Evolutionary conservation across 2,888 invertebrate species (phyloP).

Genomic region (Ephialtes manifestator): DNA sequence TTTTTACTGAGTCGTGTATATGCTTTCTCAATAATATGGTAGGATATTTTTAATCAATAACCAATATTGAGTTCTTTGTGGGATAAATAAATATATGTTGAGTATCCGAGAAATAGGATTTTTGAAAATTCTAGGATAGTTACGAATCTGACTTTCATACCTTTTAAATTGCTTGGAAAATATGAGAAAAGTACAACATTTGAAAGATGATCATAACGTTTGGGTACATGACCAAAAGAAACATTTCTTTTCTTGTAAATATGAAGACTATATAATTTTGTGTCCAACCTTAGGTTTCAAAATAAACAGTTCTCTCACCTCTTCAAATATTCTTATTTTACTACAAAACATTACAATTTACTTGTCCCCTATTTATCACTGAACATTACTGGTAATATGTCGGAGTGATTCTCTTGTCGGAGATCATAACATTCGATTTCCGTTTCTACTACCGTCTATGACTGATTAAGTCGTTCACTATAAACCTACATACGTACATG

Average conservation of each 20-base stretch:
- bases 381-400: background rate
- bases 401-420: background rate
- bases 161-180: background rate
- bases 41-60: no score
- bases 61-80: no score
- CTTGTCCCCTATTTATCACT: background rate
- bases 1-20: no score
- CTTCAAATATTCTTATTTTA: background rate
- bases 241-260: background rate
- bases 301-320: background rate
- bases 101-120: no score
- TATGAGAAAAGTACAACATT: no score
- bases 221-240: background rate
- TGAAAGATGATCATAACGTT: no score
- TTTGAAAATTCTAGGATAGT: no score
- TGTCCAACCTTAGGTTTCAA: background rate
- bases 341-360: background rate
- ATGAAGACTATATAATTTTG: background rate
- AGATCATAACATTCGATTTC: background rate
- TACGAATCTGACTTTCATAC: background rate
- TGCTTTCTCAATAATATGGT: no score
- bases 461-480: conserved; percentile 4
- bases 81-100: no score
- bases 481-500: conserved; percentile 7
- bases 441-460: background rate